Evolutionary conservation across 1,140 invertebrate species (phyloP), one percentile per base, ranked within the genome.

Genomic region (Proales similis): DNA sequence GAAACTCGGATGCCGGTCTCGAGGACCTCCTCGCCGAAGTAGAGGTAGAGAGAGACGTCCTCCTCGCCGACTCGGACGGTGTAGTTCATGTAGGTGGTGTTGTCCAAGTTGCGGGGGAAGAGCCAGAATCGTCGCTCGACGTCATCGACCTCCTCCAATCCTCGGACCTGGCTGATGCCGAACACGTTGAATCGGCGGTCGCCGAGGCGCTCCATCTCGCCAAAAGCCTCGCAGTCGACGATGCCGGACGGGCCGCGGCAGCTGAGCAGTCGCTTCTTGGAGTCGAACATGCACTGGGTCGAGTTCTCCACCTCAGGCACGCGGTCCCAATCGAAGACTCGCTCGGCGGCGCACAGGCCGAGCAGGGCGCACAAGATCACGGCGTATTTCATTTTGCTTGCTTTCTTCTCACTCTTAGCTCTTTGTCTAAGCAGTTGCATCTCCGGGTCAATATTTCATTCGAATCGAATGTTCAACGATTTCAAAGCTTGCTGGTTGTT

Each of bases 81-180:
- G 17, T 33, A 36, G 17, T 53, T 26, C 12, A 38, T 17, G 33
- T 36, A 53, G 7, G 12, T 36, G 19, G 30, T n/a, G 19, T 33
- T 36, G 24, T 53, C 48, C 26, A 53, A 19, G 22, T 36, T 19
- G 38, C 48, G 22, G 38, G 48, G 48, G 29, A 38, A 19, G 22
- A 53, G 26, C 14, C 12, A 17, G 9, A 53, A 53, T 30, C 33
- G 20, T n/a, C n/a, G n/a, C n/a, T n/a, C n/a, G n/a, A n/a, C n/a
- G n/a, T n/a, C n/a, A n/a, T n/a, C n/a, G 7, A 6, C 26, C 11
- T 5, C n/a, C 36, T 7, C 7, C 11, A 9, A 9, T 9, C 20
- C 36, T 5, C 20, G 22, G 1, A 17, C 22, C 36, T 32, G 17
- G 48, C 24, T 49, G 7, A 53, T 53, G 14, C 49, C 32, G 27